Conservation (phyloP, 2,113 vertebrate species). For the Nesoenas mayeri region DNA sequence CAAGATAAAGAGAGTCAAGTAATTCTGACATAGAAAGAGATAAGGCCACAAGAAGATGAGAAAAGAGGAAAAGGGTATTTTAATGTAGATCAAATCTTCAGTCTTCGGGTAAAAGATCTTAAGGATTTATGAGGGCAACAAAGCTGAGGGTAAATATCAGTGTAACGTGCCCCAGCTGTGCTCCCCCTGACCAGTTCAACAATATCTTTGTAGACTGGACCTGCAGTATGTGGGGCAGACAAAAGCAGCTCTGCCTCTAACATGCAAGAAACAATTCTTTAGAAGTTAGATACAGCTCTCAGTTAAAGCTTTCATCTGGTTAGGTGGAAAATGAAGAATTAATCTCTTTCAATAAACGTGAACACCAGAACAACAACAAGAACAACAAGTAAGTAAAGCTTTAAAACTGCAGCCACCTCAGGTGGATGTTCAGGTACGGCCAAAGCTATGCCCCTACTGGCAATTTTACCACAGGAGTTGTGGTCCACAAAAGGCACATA, state of each 20-base stretch:
- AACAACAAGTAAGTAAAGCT: not conserved
- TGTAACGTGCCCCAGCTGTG: not conserved
- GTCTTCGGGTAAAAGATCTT: not conserved
- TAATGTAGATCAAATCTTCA: not conserved
- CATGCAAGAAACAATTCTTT: not conserved
- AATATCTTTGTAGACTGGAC: not conserved
- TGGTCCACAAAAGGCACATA: not conserved
- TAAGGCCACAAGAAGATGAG: not conserved
- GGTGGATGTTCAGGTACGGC: not conserved
- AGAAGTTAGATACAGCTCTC: not conserved
- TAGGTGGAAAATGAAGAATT: not conserved
- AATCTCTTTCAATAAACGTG: not conserved
- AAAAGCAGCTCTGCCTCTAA: not conserved
- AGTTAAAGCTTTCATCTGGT: not conserved
- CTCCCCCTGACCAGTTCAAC: not conserved
- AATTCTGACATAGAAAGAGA: not conserved
- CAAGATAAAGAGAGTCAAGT: not conserved
- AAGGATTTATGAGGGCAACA: not conserved
- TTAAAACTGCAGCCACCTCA: not conserved
- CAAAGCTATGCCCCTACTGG: not conserved
- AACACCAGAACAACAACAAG: not conserved
- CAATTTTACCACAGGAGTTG: not conserved
- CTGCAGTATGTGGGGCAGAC: not conserved
- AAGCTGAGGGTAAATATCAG: not conserved
- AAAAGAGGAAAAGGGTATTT: not conserved